Evolutionary conservation across 2,113 vertebrate genomes (phyloP), one percentile per base, ranked within the genome.

Genomic region (Rhizomys pruinosus): DNA sequence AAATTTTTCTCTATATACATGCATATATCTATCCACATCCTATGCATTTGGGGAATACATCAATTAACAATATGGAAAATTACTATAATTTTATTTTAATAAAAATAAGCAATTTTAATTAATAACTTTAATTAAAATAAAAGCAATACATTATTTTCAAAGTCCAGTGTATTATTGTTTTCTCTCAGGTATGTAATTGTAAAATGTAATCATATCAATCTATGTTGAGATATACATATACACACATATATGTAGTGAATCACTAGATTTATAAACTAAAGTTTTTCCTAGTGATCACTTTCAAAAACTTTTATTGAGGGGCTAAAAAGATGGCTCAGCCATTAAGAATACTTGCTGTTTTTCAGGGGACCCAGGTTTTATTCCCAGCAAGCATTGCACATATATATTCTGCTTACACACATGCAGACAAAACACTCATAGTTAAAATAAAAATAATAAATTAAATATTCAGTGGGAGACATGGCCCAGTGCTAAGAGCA

Each of bases 131-230:
- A n/a, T n/a, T n/a, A n/a, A n/a, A n/a, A n/a, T n/a, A n/a, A n/a
- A n/a, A n/a, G n/a, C n/a, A n/a, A 80, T 42, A 27, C 29, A 84
- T 34, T 47, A 52, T 4, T 19, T 79, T 72, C 63, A 90, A 52
- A 52, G 47, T 94, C 80, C 91, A 66, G 87, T 76, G 39, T 27
- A 23, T 94, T 59, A 16, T 88, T 85, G n/a, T 34, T 88, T 95
- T 96, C 6, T 80, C 63, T 59, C 2, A 79, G 69, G 82, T 82
- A 1, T n/a, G 12, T 82, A 92, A 93, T 25, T 96, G 6, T 66
- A n/a, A 39, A 85, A 86, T 11, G 6, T 94, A 88, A 39, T 52
- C 76, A 10, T 52, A 25, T n/a, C n/a, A n/a, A n/a, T n/a, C n/a
- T n/a, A n/a, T n/a, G n/a, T n/a, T n/a, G n/a, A n/a, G n/a, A n/a